Percentiles rank a stretch among this genome's conserved stretches.
Evolutionary conservation across 2,888 invertebrate genomes (phyloP).

Genomic region (Nephrotoma guestfalica): DNA sequence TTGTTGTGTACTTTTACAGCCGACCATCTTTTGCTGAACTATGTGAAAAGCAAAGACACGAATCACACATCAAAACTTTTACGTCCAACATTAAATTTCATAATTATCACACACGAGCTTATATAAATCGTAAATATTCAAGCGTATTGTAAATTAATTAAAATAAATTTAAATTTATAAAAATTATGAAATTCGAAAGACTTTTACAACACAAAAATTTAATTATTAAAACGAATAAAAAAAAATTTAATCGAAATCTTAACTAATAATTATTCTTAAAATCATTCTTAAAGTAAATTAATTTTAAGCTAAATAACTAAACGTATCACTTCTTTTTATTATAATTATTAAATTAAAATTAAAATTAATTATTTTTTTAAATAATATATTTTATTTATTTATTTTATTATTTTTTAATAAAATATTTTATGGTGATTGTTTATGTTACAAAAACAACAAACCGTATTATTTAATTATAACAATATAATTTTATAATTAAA

Average conservation of each 20-base stretch:
- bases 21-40: constrained; percentile 6
- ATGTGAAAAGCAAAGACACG: constrained; percentile 21
- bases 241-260: background rate
- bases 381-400: background rate
- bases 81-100: constrained; percentile 53
- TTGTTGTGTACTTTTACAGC: constrained; percentile 5
- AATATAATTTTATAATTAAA: background rate
- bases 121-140: constrained; percentile 59
- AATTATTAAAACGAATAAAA: background rate
- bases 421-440: background rate
- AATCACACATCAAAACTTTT: constrained; percentile 41
- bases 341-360: background rate
- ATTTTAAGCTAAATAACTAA: background rate
- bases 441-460: background rate
- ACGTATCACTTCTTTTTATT: background rate
- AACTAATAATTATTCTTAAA: background rate
- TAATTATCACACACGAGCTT: constrained; percentile 58
- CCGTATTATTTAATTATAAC: background rate
- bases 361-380: background rate
- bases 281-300: background rate
- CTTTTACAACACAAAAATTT: background rate
- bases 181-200: background rate
- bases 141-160: constrained; percentile 25
- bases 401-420: background rate
- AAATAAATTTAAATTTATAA: background rate